Conservation (phyloP, 1,140 invertebrate genomes). For the Drosophila parvula region DNA sequence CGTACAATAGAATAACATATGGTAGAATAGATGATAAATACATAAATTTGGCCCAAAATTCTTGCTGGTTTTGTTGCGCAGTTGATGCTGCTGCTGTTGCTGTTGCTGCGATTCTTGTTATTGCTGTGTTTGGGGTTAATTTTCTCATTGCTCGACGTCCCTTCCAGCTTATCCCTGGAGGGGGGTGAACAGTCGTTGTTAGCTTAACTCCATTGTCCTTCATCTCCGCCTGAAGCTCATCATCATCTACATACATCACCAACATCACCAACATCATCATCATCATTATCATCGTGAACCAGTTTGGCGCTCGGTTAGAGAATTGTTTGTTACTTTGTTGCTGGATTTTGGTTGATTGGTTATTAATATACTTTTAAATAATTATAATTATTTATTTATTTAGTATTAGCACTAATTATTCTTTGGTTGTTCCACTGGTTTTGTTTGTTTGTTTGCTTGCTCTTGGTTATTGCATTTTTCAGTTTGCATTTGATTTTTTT, state of each 20-base stretch:
- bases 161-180: constrained; percentile 71
- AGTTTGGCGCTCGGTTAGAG: constrained; percentile 49
- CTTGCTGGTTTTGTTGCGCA: constrained; percentile 23
- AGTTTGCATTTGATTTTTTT: constrained; percentile 9
- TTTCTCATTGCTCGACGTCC: constrained; percentile 77
- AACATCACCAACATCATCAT: constrained; percentile 59
- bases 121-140: constrained; percentile 46
- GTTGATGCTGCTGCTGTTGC: constrained; percentile 15
- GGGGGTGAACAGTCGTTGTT: constrained; percentile 77
- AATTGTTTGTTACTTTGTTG: constrained; percentile 39
- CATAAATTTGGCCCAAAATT: constrained; percentile 62
- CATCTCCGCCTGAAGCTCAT: constrained; percentile 24
- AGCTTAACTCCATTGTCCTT: constrained; percentile 47
- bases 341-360: constrained; percentile 61
- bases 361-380: constrained; percentile 74
- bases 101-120: constrained; percentile 22
- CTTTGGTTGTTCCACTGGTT: constrained; percentile 84
- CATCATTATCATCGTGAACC: constrained; percentile 32
- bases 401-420: constrained; percentile 83
- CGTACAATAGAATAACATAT: constrained; percentile 67
- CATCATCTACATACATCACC: constrained; percentile 59
- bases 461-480: constrained; percentile 63
- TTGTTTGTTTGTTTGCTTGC: constrained; percentile 67
- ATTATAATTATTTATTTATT: constrained; percentile 73
- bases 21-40: constrained; percentile 71